Percentiles rank a stretch among this genome's conserved stretches.
phyloP scores from a whole-genome alignment of 2,113 vertebrate species.

The Melanostigma gelatinosum region DNA sequence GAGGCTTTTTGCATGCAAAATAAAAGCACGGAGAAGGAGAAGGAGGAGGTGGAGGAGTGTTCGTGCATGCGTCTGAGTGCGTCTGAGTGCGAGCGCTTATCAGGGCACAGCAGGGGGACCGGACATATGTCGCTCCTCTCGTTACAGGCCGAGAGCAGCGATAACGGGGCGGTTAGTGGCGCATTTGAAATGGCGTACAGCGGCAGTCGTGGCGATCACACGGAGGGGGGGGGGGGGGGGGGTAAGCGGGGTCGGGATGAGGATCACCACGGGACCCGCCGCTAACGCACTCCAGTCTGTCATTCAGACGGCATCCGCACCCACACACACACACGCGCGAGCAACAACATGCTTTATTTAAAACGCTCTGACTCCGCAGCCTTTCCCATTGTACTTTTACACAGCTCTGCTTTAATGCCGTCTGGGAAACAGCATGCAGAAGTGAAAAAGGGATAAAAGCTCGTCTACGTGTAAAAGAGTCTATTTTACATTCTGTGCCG shows the following conservation, averaged over 20 bases:
- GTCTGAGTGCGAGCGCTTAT: conserved; percentile 55
- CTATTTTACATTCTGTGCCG: conserved; percentile 50
- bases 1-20: conserved; percentile 49
- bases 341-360: conserved; percentile 39
- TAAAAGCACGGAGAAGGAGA: conserved; percentile 28
- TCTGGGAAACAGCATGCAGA: conserved; percentile 43
- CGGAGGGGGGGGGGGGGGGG: not conserved
- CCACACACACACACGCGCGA: conserved; percentile 6
- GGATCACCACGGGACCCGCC: conserved; percentile 28
- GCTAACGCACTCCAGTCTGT: conserved; percentile 39
- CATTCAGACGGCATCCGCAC: conserved; percentile 12
- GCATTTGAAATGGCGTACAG: conserved; percentile 46
- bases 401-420: conserved; percentile 20
- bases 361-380: conserved; percentile 31
- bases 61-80: conserved; percentile 27
- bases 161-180: conserved; percentile 63
- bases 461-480: conserved; percentile 40
- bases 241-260: conserved; percentile 19
- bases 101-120: conserved; percentile 58
- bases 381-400: conserved; percentile 12
- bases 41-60: conserved; percentile 15
- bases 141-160: conserved; percentile 56
- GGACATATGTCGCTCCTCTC: conserved; percentile 73
- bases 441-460: conserved; percentile 39
- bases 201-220: conserved; percentile 29